phyloP scores from a whole-genome alignment of 2,113 vertebrate species.

The Gallinago paraguaiae region DNA sequence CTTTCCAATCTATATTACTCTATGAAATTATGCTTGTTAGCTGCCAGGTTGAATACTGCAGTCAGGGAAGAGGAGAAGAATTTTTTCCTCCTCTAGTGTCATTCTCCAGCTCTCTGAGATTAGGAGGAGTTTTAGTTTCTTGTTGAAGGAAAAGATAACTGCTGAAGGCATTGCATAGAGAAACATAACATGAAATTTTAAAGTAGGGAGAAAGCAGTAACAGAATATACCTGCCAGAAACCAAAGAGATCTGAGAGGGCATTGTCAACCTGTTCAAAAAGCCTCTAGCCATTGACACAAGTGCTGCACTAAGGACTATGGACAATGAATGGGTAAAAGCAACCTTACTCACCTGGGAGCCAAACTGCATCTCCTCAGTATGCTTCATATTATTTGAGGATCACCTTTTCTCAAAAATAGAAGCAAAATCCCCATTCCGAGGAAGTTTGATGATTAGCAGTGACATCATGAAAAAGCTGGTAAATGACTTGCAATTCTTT shows the following conservation, averaged over 20 bases:
- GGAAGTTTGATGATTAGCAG: background rate
- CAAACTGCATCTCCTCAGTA: background rate
- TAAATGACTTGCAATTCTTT: background rate
- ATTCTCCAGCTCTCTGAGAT: background rate
- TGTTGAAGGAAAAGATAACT: background rate
- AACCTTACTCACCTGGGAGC: background rate
- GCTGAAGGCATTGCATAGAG: background rate
- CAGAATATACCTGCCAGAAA: background rate
- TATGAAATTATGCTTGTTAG: background rate
- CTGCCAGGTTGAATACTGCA: background rate
- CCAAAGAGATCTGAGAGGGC: background rate
- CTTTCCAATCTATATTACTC: background rate
- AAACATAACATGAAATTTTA: background rate
- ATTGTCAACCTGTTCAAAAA: background rate
- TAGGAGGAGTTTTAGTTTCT: background rate
- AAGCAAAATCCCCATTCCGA: background rate
- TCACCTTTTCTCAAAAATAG: background rate
- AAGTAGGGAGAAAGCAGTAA: background rate
- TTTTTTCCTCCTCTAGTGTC: background rate
- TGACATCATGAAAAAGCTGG: background rate
- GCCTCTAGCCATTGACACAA: background rate
- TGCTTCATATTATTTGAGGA: background rate
- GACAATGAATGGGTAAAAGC: background rate
- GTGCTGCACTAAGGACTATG: background rate
- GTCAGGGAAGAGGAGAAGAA: background rate